Conservation (phyloP, 2,888 invertebrate genomes). For the Allolobophora icterica region DNA sequence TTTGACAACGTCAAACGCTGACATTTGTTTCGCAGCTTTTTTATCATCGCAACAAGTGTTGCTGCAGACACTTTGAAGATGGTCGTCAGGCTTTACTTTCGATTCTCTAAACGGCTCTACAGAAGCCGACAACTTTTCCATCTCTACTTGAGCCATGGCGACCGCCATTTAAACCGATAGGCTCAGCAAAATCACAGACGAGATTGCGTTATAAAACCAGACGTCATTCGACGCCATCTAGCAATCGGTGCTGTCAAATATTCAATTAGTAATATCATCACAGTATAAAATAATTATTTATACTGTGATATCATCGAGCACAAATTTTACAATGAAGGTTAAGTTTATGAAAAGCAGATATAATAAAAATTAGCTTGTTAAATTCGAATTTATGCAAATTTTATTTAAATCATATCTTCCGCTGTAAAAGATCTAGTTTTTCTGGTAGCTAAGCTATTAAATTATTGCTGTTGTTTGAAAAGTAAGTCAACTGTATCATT, state of each 20-base stretch:
- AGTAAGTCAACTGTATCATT: no score
- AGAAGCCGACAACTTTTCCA: slow-evolving; percentile 9
- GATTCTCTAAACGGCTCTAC: background rate
- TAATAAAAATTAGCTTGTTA: no score
- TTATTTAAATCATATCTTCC: no score
- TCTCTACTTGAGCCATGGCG: background rate
- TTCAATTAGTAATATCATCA: background rate
- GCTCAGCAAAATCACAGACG: background rate
- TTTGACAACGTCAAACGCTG: slow-evolving; percentile 17
- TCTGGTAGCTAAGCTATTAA: no score
- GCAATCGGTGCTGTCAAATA: background rate
- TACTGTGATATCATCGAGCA: no score
- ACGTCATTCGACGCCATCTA: background rate
- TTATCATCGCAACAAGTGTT: background rate
- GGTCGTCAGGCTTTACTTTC: background rate
- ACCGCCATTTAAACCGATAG: slow-evolving; percentile 17
- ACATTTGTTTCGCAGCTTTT: background rate
- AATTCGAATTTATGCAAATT: no score
- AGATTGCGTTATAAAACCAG: background rate
- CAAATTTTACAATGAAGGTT: no score
- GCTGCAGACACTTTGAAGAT: background rate
- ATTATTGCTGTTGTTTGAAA: no score
- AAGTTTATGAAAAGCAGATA: no score
- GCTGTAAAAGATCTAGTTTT: no score
- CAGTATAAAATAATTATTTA: no score